Conservation (phyloP, 2,797 vertebrate genomes). For the Fundulus diaphanus region DNA sequence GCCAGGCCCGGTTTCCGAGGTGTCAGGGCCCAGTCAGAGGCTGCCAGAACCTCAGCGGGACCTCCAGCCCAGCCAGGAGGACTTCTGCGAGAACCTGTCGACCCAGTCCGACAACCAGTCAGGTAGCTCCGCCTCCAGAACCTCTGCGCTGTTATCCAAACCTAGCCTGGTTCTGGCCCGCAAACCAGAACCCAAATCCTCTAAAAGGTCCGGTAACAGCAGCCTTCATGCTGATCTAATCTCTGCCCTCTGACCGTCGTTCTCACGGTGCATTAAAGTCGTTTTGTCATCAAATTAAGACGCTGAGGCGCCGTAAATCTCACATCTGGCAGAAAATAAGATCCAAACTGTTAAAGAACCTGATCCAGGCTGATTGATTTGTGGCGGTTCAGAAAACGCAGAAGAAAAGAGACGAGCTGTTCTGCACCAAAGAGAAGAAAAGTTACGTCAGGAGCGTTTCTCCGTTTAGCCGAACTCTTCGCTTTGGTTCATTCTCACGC, state of each 20-base stretch:
- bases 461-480: no score
- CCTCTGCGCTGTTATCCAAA: no score
- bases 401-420: not conserved
- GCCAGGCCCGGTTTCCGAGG: not conserved
- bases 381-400: not conserved
- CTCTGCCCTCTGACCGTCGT: no score
- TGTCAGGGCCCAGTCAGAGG: slow-evolving; percentile 34
- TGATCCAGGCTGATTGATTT: no score
- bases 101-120: slow-evolving; percentile 81
- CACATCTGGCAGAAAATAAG: not conserved
- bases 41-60: slow-evolving; percentile 51
- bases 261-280: no score
- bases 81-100: slow-evolving; percentile 79
- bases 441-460: no score
- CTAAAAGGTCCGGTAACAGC: not conserved
- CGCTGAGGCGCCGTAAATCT: not conserved
- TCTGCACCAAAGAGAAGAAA: no score
- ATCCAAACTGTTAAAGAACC: not conserved
- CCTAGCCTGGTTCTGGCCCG: not conserved
- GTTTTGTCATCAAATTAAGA: no score
- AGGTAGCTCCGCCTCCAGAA: slow-evolving; percentile 54
- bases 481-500: not conserved
- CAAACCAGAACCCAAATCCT: not conserved
- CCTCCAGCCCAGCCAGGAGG: slow-evolving; percentile 62
- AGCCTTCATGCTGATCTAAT: no score